Percentiles rank a stretch among this genome's conserved stretches.
Evolutionary conservation across 2,888 invertebrate genomes (phyloP).

Genomic region (Cryptosula pallasiana): DNA sequence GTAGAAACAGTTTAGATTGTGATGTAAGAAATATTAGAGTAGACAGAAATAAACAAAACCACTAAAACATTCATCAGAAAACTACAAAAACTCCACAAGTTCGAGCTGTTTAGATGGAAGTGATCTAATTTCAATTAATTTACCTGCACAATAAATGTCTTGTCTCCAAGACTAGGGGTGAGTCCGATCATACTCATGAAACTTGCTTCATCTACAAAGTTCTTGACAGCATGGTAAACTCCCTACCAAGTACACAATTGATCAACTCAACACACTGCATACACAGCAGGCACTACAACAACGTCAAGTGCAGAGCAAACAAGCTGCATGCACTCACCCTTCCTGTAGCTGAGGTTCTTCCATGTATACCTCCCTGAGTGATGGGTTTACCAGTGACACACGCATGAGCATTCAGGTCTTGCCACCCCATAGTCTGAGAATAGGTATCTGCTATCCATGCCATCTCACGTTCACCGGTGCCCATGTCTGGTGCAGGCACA

Average conservation of each 20-base stretch:
- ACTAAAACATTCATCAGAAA: too few relatives aligned
- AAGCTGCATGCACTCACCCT: constrained; percentile 46
- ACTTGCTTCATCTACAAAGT: constrained; percentile 87
- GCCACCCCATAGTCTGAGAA: constrained; percentile 79
- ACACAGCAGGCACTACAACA: too few relatives aligned
- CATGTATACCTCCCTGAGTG: constrained; percentile 92
- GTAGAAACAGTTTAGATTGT: too few relatives aligned
- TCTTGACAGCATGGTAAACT: constrained; percentile 80
- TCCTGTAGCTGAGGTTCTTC: constrained; percentile 93
- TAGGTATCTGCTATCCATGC: constrained; percentile 98
- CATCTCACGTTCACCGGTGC: constrained; percentile 85
- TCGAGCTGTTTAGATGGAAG: background rate
- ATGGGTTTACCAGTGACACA: constrained; percentile 98
- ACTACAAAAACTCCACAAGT: too few relatives aligned
- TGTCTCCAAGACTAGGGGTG: constrained; percentile 92
- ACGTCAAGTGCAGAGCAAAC: too few relatives aligned
- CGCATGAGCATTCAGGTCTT: constrained; percentile 90
- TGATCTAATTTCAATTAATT: background rate
- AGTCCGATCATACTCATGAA: constrained; percentile 90
- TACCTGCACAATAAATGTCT: constrained; percentile 85
- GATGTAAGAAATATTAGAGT: too few relatives aligned
- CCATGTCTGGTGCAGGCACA: constrained; percentile 99
- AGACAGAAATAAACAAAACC: too few relatives aligned
- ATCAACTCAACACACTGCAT: background rate
- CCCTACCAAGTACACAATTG: constrained; percentile 35